Evolutionary conservation across 1,140 invertebrate genomes (phyloP).

Genomic region (Vanessa tameamea): DNA sequence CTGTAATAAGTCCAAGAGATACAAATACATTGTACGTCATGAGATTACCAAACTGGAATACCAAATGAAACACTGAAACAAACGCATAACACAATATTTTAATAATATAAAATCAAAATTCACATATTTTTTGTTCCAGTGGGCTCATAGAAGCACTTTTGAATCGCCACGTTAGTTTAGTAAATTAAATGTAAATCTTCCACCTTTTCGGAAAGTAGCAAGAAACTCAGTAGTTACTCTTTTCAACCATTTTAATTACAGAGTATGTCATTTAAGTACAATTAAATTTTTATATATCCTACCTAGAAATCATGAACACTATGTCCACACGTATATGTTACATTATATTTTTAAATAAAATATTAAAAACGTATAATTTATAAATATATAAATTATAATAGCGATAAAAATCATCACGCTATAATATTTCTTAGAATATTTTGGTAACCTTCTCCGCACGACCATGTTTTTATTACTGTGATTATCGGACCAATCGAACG

Average conservation of each 20-base stretch:
- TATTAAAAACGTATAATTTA: neutral
- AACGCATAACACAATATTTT: neutral
- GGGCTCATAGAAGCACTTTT: too few relatives aligned
- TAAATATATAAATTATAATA: neutral
- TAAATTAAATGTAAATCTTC: too few relatives aligned
- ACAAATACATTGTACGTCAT: slow-evolving; percentile 96
- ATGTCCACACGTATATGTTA: too few relatives aligned
- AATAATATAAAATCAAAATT: neutral
- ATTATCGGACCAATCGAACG: neutral
- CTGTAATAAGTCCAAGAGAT: slow-evolving; percentile 93
- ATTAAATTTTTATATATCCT: too few relatives aligned
- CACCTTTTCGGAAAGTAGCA: too few relatives aligned
- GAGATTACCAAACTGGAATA: slow-evolving; percentile 94
- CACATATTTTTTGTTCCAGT: too few relatives aligned
- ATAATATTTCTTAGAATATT: neutral
- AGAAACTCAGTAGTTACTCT: too few relatives aligned
- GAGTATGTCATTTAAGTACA: too few relatives aligned
- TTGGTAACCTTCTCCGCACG: neutral
- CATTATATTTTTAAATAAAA: neutral
- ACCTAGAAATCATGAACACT: too few relatives aligned
- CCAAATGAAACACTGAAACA: slow-evolving; percentile 92
- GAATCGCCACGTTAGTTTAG: too few relatives aligned
- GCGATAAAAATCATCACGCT: slow-evolving; percentile 4
- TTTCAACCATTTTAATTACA: too few relatives aligned
- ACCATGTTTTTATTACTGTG: neutral